A percentile compares a stretch with the other conserved stretches of the same genome.
Evolutionary conservation across 2,797 vertebrate genomes (phyloP).

Genomic region (Helarctos malayanus): DNA sequence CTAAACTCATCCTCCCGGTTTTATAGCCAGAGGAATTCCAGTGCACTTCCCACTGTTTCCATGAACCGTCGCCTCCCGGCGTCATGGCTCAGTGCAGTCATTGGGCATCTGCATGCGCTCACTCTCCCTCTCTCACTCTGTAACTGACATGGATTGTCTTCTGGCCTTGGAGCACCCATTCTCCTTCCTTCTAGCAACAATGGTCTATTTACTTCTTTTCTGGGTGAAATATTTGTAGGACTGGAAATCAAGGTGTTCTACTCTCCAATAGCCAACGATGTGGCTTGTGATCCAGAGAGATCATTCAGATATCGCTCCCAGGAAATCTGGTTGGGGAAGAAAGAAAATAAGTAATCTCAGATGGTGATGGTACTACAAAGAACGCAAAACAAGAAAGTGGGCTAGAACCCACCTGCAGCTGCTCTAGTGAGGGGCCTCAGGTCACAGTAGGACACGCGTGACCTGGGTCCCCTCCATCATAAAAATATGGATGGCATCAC

Average conservation of each 20-base stretch:
- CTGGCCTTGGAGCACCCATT: neutral
- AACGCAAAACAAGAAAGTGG: neutral
- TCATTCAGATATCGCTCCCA: neutral
- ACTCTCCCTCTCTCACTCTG: neutral
- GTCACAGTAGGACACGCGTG: neutral
- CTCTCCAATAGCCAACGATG: neutral
- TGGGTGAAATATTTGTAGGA: neutral
- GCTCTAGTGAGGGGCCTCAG: neutral
- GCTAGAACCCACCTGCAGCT: neutral
- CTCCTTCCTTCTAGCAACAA: neutral
- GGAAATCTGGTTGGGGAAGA: neutral
- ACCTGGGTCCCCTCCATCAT: neutral
- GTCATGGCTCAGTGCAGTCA: neutral
- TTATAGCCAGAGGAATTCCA: neutral
- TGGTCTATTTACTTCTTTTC: neutral
- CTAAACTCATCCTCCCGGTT: neutral
- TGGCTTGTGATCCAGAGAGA: neutral
- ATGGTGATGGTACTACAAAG: neutral
- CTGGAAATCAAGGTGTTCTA: neutral
- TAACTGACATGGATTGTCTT: neutral
- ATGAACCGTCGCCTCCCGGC: rapidly evolving
- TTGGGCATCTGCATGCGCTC: neutral
- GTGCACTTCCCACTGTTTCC: neutral
- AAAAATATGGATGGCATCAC: neutral
- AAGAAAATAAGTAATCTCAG: neutral